A percentile compares a stretch with the other conserved stretches of the same genome.
These are phyloP conservation scores for Myotis davidii DNA, from an alignment of 2,113 vertebrate species.

Conservation along the genomic window DNA sequence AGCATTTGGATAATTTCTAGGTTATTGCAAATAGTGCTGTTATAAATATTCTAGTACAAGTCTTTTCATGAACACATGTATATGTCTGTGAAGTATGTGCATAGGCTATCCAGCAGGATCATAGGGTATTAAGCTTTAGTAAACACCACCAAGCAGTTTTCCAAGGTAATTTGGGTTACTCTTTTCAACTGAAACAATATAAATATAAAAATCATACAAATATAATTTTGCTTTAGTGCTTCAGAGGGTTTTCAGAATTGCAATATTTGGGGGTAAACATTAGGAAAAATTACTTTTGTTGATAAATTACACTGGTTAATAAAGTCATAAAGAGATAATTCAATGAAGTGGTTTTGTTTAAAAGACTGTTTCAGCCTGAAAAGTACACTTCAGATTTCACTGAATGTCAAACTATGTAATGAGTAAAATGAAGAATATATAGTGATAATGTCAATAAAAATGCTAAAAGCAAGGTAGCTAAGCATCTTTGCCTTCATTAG, in stretches of 20 bases:
- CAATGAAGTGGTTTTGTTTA: neutral
- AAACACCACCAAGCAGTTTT: neutral
- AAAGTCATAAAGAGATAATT: neutral
- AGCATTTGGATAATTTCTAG: neutral
- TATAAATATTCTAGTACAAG: neutral
- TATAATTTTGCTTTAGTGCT: conserved; percentile 9
- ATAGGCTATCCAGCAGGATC: neutral
- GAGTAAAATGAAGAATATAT: neutral
- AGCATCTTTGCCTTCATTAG: neutral
- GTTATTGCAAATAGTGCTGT: neutral
- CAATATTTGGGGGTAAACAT: neutral
- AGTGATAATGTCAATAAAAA: neutral
- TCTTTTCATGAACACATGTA: neutral
- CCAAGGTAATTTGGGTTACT: neutral
- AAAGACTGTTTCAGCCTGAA: neutral
- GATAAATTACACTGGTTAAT: neutral
- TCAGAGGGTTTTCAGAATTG: conserved; percentile 5
- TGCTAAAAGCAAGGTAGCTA: neutral
- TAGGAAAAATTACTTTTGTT: neutral
- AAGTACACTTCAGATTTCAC: neutral
- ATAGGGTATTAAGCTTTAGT: neutral
- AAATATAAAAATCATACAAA: conserved; percentile 19
- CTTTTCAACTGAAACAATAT: conserved; percentile 22
- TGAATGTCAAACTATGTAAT: neutral
- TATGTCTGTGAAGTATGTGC: neutral